phyloP scores from a whole-genome alignment of 2,888 invertebrate species.

The Gymnocheta viridis region DNA sequence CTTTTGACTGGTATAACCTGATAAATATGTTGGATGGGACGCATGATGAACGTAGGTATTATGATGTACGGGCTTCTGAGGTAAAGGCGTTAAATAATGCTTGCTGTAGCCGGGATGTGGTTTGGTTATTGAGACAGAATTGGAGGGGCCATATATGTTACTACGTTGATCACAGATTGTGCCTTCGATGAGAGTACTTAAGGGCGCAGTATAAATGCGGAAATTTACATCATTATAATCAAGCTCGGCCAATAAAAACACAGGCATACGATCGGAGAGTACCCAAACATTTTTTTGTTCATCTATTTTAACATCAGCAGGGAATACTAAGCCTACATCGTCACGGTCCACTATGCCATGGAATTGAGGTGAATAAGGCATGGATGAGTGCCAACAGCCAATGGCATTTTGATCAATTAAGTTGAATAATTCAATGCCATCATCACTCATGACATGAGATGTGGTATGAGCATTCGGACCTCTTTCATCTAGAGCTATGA shows the following conservation, averaged over 20 bases:
- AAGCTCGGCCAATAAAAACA: constrained; percentile 87
- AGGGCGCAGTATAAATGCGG: constrained; percentile 87
- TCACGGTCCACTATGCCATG: constrained; percentile 89
- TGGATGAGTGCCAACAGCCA: constrained; percentile 90
- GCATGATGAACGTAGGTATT: constrained; percentile 30
- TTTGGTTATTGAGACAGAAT: constrained; percentile 73
- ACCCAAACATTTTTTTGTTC: constrained; percentile 89
- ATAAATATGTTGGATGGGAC: constrained; percentile 63
- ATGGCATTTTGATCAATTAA: constrained; percentile 91
- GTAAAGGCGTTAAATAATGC: constrained; percentile 70
- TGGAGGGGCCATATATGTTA: constrained; percentile 76
- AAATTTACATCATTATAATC: constrained; percentile 91
- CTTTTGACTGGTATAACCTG: constrained; percentile 66
- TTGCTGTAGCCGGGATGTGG: constrained; percentile 71
- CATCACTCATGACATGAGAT: constrained; percentile 88
- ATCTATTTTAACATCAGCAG: constrained; percentile 90
- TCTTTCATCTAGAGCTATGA: constrained; percentile 85
- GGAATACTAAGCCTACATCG: constrained; percentile 89
- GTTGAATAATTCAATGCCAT: constrained; percentile 89
- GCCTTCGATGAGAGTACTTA: constrained; percentile 86
- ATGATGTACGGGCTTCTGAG: constrained; percentile 34
- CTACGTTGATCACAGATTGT: constrained; percentile 87
- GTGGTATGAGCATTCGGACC: constrained; percentile 88
- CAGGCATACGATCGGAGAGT: constrained; percentile 91
- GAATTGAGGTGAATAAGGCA: constrained; percentile 86